phyloP scores from a whole-genome alignment of 2,797 vertebrate species.

The Danio aesculapii region DNA sequence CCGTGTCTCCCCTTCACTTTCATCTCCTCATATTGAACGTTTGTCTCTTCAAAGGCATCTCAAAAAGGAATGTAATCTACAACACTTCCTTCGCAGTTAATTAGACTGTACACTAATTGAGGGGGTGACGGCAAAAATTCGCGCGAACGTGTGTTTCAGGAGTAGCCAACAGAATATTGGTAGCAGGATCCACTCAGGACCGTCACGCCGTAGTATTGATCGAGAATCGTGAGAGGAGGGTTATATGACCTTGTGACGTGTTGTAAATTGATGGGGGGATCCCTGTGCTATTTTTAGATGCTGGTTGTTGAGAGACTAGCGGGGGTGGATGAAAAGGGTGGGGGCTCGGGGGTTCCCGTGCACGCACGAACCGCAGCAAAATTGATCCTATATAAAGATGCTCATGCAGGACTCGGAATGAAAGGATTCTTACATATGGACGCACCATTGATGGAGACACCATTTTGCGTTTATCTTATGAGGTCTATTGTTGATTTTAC shows the following conservation, averaged over 20 bases:
- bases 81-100: background rate
- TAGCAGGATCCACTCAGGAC: background rate
- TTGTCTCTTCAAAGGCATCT: background rate
- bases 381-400: background rate
- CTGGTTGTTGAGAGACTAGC: constrained; percentile 71
- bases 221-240: constrained; percentile 45
- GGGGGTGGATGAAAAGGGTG: constrained; percentile 74
- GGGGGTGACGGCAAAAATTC: background rate
- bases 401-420: constrained; percentile 2
- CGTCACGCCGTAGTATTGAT: constrained; percentile 40
- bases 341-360: constrained; percentile 54
- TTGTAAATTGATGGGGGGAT: constrained; percentile 82
- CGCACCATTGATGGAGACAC: constrained; percentile 19
- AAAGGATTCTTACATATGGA: background rate
- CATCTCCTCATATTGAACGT: constrained; percentile 18
- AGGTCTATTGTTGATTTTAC: background rate
- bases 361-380: constrained; percentile 41
- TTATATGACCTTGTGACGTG: constrained; percentile 58
- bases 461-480: constrained; percentile 17
- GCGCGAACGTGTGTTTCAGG: background rate
- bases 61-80: background rate
- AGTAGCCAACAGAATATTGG: background rate
- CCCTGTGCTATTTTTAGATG: constrained; percentile 82
- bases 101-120: constrained; percentile 1
- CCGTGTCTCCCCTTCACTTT: constrained; percentile 38